These are phyloP conservation scores for Phylloscopus trochiloides DNA, from an alignment of 2,113 vertebrate species.

Conservation along the genomic window DNA sequence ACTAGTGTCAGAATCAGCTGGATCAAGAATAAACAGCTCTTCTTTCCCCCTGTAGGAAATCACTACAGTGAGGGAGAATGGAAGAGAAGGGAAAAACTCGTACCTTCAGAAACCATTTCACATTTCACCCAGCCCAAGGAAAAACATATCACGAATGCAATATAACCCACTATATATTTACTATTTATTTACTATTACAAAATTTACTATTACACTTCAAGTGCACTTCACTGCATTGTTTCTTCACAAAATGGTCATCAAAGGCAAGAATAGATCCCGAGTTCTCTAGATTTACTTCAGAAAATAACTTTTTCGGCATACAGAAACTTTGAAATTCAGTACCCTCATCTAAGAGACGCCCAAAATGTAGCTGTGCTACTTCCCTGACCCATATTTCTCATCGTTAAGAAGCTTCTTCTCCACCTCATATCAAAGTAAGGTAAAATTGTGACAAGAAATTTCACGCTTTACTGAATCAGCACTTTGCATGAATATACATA, in stretches of 20 bases:
- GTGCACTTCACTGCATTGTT: background rate
- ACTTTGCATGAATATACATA: background rate
- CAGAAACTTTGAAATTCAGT: background rate
- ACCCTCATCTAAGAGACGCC: background rate
- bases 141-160: fast-evolving
- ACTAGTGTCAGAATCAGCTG: background rate
- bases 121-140: background rate
- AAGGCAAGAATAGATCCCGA: background rate
- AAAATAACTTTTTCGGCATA: background rate
- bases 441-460: background rate
- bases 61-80: fast-evolving
- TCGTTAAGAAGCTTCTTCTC: background rate
- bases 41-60: fast-evolving
- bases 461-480: background rate
- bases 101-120: background rate
- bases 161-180: background rate
- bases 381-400: background rate
- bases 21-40: background rate
- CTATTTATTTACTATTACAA: background rate
- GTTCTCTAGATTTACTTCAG: background rate
- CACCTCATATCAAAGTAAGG: background rate
- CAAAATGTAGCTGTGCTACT: background rate
- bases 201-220: background rate
- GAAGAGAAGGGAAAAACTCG: background rate
- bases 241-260: background rate